These are phyloP conservation scores for Pampus argenteus DNA, from an alignment of 2,797 vertebrate species.

Conservation along the genomic window DNA sequence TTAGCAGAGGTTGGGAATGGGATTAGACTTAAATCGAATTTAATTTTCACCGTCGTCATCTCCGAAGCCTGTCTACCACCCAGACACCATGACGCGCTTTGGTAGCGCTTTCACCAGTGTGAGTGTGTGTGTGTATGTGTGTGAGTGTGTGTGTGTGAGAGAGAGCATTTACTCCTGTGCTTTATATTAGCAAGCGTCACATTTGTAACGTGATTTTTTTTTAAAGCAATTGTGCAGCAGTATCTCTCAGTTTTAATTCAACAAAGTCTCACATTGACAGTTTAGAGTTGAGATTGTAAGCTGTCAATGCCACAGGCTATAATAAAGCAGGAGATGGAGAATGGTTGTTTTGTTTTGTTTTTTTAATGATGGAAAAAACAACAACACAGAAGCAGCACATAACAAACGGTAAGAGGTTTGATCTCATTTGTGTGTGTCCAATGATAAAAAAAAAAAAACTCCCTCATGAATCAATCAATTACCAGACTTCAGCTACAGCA, in stretches of 20 bases:
- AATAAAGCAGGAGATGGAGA: slow-evolving; percentile 16
- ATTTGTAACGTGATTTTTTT: slow-evolving; percentile 53
- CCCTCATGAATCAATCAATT: slow-evolving; percentile 57
- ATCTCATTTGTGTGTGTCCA: slow-evolving; percentile 27
- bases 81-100: slow-evolving; percentile 78
- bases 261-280: slow-evolving; percentile 32
- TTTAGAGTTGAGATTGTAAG: slow-evolving; percentile 36
- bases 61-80: slow-evolving; percentile 83
- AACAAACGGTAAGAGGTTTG: slow-evolving; percentile 28
- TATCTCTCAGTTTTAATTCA: slow-evolving; percentile 40
- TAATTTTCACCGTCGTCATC: slow-evolving; percentile 85
- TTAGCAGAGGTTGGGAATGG: slow-evolving; percentile 85
- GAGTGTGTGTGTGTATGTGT: slow-evolving; percentile 31
- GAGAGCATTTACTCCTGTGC: slow-evolving; percentile 50
- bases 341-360: not conserved
- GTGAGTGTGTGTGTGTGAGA: slow-evolving; percentile 7
- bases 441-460: slow-evolving; percentile 34
- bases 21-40: slow-evolving; percentile 89
- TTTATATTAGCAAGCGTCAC: slow-evolving; percentile 45
- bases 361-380: slow-evolving; percentile 41
- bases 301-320: slow-evolving; percentile 37
- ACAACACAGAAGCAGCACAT: not conserved
- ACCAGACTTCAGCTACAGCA: slow-evolving; percentile 51
- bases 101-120: slow-evolving; percentile 59
- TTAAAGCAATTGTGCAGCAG: slow-evolving; percentile 40